A percentile compares a stretch with the other conserved stretches of the same genome.
These are phyloP conservation scores for Drosophila erecta DNA, from an alignment of 1,140 invertebrate genomes.

Conservation along the genomic window DNA sequence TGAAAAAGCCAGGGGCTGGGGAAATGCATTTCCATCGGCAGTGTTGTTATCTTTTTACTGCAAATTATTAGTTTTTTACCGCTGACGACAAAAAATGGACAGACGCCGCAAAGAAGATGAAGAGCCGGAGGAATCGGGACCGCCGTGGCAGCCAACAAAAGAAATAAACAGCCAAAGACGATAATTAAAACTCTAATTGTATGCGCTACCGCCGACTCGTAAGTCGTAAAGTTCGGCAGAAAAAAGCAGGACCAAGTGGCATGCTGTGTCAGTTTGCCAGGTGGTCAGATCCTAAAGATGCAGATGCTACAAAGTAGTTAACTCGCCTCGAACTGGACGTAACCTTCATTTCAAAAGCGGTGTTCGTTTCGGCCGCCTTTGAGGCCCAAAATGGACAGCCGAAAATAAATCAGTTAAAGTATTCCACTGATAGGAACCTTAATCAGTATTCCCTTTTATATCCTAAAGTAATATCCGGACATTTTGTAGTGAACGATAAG, in stretches of 20 bases:
- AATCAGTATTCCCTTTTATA: background rate
- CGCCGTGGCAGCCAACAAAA: conserved; percentile 23
- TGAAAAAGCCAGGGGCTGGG: conserved; percentile 7
- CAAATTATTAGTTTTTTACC: conserved; percentile 79
- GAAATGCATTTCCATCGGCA: conserved; percentile 60
- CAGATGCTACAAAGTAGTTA: conserved; percentile 35
- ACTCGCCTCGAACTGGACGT: background rate
- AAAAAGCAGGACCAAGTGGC: conserved; percentile 2
- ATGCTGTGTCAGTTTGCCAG: conserved; percentile 45
- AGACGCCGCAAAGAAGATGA: conserved; percentile 11
- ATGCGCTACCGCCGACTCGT: conserved; percentile 64
- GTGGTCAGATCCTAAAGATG: conserved; percentile 1
- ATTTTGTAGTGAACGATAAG: too few relatives aligned
- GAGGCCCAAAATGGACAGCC: background rate
- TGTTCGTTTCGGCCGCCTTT: background rate
- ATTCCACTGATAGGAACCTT: background rate
- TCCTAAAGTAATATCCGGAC: background rate
- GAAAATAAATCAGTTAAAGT: conserved; percentile 8
- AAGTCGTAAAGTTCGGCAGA: conserved; percentile 47
- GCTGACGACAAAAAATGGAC: conserved; percentile 67
- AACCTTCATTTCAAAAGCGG: conserved; percentile 6
- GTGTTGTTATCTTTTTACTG: conserved; percentile 82
- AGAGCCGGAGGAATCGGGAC: background rate
- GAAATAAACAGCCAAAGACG: conserved; percentile 58
- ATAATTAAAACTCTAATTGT: conserved; percentile 81